Evolutionary conservation across 92 coral and sea anemone species (phyloP), one percentile per base, ranked within the genome.

Genomic region (Phenganax stokvisi): DNA sequence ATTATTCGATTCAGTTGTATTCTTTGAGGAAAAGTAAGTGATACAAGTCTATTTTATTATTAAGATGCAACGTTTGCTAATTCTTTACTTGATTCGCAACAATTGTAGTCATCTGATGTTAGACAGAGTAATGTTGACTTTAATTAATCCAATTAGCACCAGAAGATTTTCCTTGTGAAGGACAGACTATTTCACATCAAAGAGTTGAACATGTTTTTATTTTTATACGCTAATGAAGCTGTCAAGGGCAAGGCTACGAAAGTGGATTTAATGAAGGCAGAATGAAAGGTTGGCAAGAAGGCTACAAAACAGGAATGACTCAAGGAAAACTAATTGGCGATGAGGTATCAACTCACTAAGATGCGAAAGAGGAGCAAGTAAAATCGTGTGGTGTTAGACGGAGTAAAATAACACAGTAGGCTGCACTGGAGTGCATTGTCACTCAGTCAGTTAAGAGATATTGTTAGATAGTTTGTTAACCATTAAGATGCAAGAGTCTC

Each of bases 1-100:
- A 80, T 87, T 81, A 3, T 93, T 93, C 65, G 96, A 93, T 29
- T 86, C 96, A 30, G 86, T 89, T 54, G 85, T 93, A 84, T 90
- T 90, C 72, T 87, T 93, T n/a, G 97, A 93, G 67, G 93, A 93
- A 85, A 91, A 89, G 97, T 91, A 51, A 77, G 73, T 9, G 15
- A 68, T 29, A 68, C 47, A 13, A 7, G 11, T 12, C 20, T 7
- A 68, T 25, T 17, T 7, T 17, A 20, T 17, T 68, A 37, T 37
- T 37, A 2, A 37, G 47, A 37, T 37, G 47, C 47, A 37, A 37
- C 5, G 47, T 5, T 37, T 37, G 47, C 47, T 37, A 37, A 5
- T 37, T 37, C 5, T 37, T 37, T 37, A 5, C 3, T 37, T 37
- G 25, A 20, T 20, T 20, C 25, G 25, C 25, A 20, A 20, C 25